Conservation (phyloP, 2,888 invertebrate species). For the Netelia inedita region DNA sequence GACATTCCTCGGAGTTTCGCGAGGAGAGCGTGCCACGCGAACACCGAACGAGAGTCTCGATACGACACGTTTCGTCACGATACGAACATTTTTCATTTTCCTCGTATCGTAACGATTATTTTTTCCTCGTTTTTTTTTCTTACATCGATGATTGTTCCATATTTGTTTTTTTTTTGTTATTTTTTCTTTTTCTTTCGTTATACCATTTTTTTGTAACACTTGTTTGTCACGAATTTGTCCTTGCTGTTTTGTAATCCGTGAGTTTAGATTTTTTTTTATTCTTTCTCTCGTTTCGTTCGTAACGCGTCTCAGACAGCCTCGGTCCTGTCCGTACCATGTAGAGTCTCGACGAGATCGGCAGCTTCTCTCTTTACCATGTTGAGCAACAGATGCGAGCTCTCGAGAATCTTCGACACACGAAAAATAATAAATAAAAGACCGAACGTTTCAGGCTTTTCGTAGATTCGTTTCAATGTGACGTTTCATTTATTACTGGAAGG, state of each 20-base stretch:
- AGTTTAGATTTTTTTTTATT: background rate
- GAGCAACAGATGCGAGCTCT: constrained; percentile 78
- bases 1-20: background rate
- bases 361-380: constrained; percentile 80
- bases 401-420: constrained; percentile 74
- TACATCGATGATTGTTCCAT: background rate
- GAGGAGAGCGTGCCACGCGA: background rate
- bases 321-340: constrained; percentile 65
- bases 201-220: background rate
- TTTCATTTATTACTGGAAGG: background rate
- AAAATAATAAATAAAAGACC: constrained; percentile 8
- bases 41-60: background rate
- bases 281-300: background rate
- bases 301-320: constrained; percentile 35
- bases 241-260: background rate
- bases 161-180: background rate
- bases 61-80: background rate
- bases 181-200: background rate
- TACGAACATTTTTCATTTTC: background rate
- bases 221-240: background rate
- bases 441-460: background rate
- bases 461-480: background rate
- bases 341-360: constrained; percentile 75
- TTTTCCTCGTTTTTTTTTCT: background rate
- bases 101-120: background rate